phyloP scores from a whole-genome alignment of 2,113 vertebrate genomes.

The Melospiza georgiana region DNA sequence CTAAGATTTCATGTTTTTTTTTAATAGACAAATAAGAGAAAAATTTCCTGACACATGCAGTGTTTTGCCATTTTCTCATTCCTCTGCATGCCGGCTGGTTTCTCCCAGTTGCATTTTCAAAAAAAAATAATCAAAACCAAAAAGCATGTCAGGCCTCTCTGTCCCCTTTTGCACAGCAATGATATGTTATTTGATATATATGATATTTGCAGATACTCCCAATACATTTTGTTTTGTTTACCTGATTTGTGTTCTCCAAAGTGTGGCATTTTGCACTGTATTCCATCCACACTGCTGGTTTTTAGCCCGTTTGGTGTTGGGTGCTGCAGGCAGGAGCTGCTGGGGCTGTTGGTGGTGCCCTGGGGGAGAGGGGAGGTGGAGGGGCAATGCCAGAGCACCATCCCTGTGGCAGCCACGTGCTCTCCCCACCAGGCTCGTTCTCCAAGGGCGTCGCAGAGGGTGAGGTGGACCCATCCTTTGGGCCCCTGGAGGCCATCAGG shows the following conservation, averaged over 20 bases:
- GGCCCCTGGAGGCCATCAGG: slow-evolving; percentile 91
- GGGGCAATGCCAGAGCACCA: not conserved
- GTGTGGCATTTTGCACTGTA: not conserved
- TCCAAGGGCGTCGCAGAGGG: slow-evolving; percentile 91
- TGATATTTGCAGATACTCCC: not conserved
- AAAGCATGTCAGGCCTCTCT: not conserved
- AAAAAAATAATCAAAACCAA: not conserved
- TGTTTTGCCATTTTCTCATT: not conserved
- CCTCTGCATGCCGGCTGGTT: not conserved
- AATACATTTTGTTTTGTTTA: not conserved
- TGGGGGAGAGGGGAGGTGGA: fast-evolving
- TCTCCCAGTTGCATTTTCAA: not conserved
- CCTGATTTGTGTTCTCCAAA: not conserved
- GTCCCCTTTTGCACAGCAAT: fast-evolving
- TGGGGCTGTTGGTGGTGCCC: not conserved
- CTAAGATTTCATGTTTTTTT: not conserved
- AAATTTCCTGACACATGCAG: not conserved
- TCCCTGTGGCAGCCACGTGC: fast-evolving
- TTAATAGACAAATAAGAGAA: not conserved
- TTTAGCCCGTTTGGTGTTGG: fast-evolving
- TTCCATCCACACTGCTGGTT: fast-evolving
- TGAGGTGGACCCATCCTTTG: slow-evolving; percentile 90
- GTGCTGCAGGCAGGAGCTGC: not conserved
- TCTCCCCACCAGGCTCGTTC: slow-evolving; percentile 81
- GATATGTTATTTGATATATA: too few species aligned